Conservation (phyloP, 2,888 invertebrate genomes). For the Ectropis crepuscularia region DNA sequence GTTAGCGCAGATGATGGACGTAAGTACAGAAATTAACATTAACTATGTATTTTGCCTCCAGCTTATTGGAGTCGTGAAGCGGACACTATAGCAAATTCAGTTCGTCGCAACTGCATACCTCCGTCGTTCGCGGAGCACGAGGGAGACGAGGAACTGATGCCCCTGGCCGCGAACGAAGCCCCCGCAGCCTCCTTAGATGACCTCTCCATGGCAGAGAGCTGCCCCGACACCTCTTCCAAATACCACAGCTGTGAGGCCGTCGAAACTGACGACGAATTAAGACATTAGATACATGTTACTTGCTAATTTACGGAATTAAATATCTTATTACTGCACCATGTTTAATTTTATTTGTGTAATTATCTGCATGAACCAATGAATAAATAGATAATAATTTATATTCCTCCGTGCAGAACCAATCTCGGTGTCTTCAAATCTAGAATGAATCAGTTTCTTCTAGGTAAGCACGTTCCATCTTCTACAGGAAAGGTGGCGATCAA, state of each 20-base stretch:
- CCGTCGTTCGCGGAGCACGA: slow-evolving; percentile 59
- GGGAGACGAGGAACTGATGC: slow-evolving; percentile 86
- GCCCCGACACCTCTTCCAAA: slow-evolving; percentile 90
- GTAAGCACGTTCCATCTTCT: too few species aligned
- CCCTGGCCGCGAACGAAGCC: slow-evolving; percentile 86
- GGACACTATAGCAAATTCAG: slow-evolving; percentile 48
- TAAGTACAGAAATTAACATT: not conserved
- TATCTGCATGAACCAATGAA: too few species aligned
- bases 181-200: slow-evolving; percentile 86
- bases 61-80: slow-evolving; percentile 69
- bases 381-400: too few species aligned
- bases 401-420: too few species aligned
- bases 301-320: too few species aligned
- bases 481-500: too few species aligned
- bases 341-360: too few species aligned
- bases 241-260: slow-evolving; percentile 91
- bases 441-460: too few species aligned
- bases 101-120: slow-evolving; percentile 60
- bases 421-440: too few species aligned
- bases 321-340: too few species aligned
- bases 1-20: too few species aligned
- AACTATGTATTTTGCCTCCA: slow-evolving; percentile 36
- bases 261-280: slow-evolving; percentile 84
- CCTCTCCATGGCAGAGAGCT: slow-evolving; percentile 88
- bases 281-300: slow-evolving; percentile 54